Conservation (phyloP, 2,797 vertebrate genomes). For the Eospalax fontanierii region DNA sequence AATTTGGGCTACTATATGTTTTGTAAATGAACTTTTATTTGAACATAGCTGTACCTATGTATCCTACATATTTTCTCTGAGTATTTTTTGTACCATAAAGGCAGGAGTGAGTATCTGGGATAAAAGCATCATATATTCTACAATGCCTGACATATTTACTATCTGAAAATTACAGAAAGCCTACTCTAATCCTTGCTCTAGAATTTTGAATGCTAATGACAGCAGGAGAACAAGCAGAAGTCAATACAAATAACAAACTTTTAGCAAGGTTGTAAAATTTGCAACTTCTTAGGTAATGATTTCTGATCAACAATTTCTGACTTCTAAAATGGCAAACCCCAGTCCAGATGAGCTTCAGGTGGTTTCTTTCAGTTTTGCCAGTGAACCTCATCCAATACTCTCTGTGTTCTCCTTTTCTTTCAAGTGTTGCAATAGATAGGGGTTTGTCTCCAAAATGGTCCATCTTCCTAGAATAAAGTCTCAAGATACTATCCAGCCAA, state of each 20-base stretch:
- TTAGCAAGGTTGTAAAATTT: slow-evolving; percentile 45
- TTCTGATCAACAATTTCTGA: slow-evolving; percentile 60
- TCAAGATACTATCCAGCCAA: not conserved
- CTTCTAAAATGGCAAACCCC: slow-evolving; percentile 1
- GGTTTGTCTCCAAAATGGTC: not conserved
- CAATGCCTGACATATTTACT: slow-evolving; percentile 56
- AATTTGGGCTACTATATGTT: not conserved
- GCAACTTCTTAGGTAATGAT: slow-evolving; percentile 33
- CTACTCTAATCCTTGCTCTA: not conserved
- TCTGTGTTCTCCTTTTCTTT: not conserved
- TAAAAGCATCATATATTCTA: not conserved
- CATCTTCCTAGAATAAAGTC: not conserved
- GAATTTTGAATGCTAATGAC: slow-evolving; percentile 29
- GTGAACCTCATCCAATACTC: not conserved
- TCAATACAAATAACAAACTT: not conserved
- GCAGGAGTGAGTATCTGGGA: not conserved
- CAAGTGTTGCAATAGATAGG: not conserved
- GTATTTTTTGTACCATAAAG: slow-evolving; percentile 1
- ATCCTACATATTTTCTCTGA: slow-evolving; percentile 3
- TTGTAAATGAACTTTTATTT: slow-evolving; percentile 61
- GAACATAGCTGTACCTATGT: not conserved
- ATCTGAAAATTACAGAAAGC: slow-evolving; percentile 30
- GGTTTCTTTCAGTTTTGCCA: slow-evolving; percentile 46
- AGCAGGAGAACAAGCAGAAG: not conserved
- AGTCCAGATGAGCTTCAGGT: slow-evolving; percentile 24